Conservation (phyloP, 2,797 vertebrate species). For the Coccyzus lansbergi region DNA sequence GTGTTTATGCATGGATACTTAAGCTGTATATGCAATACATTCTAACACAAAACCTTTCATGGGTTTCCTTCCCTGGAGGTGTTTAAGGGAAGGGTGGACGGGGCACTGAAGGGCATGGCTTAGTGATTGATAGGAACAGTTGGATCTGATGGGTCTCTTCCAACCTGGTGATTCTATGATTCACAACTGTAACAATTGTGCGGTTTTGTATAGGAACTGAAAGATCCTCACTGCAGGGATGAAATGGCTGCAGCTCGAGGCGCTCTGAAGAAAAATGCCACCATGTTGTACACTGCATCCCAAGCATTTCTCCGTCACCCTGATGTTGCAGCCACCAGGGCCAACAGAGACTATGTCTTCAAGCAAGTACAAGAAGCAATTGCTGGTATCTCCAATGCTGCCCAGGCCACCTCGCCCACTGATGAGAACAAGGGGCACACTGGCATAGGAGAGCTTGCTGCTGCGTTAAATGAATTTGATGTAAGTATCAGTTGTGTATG, state of each 20-base stretch:
- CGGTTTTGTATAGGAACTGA: constrained; percentile 85
- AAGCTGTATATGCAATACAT: accelerated
- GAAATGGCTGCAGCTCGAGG: constrained; percentile 98
- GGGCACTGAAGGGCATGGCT: too few relatives aligned
- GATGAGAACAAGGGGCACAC: constrained; percentile 96
- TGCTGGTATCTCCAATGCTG: constrained; percentile 95
- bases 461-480: constrained; percentile 97
- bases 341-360: constrained; percentile 98
- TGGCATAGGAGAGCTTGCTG: constrained; percentile 95
- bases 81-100: too few relatives aligned
- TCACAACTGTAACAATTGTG: accelerated
- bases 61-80: too few relatives aligned
- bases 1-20: accelerated
- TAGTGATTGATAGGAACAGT: too few relatives aligned
- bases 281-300: constrained; percentile 97
- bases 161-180: too few relatives aligned
- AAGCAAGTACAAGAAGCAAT: constrained; percentile 99
- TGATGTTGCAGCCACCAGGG: constrained; percentile 94
- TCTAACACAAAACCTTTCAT: accelerated
- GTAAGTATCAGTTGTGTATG: constrained; percentile 79
- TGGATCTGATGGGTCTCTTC: too few relatives aligned
- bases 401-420: constrained; percentile 93
- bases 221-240: constrained; percentile 96
- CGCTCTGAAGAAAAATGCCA: constrained; percentile 97
- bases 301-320: constrained; percentile 97